Evolutionary conservation across 2,797 vertebrate genomes (phyloP).

Genomic region (Channa striata): DNA sequence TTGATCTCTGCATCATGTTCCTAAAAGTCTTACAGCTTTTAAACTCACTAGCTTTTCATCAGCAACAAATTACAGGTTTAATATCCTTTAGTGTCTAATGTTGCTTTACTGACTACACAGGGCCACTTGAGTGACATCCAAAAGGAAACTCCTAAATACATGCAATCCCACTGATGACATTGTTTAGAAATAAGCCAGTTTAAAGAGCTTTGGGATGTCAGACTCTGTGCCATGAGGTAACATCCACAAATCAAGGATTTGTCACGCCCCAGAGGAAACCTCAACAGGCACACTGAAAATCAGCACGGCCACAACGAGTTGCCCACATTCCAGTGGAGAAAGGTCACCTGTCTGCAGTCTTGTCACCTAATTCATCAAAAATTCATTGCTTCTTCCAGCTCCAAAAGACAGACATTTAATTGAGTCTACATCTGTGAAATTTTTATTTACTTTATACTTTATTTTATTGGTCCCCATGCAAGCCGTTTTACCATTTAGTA

Average conservation of each 20-base stretch:
- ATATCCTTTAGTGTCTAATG: constrained; percentile 47
- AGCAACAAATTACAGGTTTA: constrained; percentile 69
- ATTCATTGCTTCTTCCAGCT: constrained; percentile 35
- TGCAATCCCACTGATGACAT: constrained; percentile 52
- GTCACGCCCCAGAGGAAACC: constrained; percentile 48
- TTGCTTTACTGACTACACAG: constrained; percentile 36
- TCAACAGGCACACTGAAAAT: constrained; percentile 45
- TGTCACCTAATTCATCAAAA: constrained; percentile 44
- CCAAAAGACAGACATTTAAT: constrained; percentile 35
- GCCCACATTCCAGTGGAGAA: constrained; percentile 60
- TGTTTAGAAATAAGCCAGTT: constrained; percentile 55
- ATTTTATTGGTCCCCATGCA: constrained; percentile 7
- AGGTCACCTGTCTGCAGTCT: constrained; percentile 64
- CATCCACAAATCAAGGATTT: constrained; percentile 59
- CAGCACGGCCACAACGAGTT: constrained; percentile 46
- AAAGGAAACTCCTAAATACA: constrained; percentile 36
- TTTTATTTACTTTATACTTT: constrained; percentile 21
- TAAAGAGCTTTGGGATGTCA: constrained; percentile 40
- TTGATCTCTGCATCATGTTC: constrained; percentile 29
- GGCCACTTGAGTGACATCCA: constrained; percentile 36
- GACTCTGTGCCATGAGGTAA: constrained; percentile 25
- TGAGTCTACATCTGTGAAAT: constrained; percentile 44
- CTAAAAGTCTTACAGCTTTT: constrained; percentile 53
- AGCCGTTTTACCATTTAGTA: background rate
- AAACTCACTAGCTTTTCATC: constrained; percentile 64